A percentile compares a stretch with the other conserved stretches of the same genome.
Evolutionary conservation across 2,797 vertebrate species (phyloP).

Genomic region (Acanthurus leucopareius): DNA sequence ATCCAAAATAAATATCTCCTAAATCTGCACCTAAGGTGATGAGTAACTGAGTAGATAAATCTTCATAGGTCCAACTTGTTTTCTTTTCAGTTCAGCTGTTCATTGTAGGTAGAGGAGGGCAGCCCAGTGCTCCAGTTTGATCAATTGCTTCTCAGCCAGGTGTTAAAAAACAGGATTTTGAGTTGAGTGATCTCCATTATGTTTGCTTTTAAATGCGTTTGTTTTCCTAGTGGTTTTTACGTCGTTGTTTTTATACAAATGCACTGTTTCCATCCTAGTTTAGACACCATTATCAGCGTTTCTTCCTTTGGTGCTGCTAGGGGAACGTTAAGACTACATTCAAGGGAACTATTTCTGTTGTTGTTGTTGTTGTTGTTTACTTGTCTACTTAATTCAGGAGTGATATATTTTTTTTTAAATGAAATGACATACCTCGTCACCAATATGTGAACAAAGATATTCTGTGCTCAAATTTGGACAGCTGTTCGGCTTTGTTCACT

Average conservation of each 20-base stretch:
- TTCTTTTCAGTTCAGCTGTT: slow-evolving; percentile 45
- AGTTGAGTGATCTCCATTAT: slow-evolving; percentile 55
- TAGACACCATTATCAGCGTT: slow-evolving; percentile 59
- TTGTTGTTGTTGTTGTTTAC: slow-evolving; percentile 66
- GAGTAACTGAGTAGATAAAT: slow-evolving; percentile 48
- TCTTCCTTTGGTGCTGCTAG: slow-evolving; percentile 71
- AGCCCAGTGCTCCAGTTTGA: slow-evolving; percentile 35
- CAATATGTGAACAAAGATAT: slow-evolving; percentile 65
- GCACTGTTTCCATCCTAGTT: slow-evolving; percentile 62
- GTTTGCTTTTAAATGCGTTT: slow-evolving; percentile 74
- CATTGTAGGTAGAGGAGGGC: slow-evolving; percentile 45
- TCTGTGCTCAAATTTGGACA: slow-evolving; percentile 71
- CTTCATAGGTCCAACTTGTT: slow-evolving; percentile 43
- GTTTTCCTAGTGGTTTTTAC: slow-evolving; percentile 72
- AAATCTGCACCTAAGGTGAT: slow-evolving; percentile 49
- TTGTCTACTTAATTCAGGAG: slow-evolving; percentile 71
- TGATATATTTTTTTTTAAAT: slow-evolving; percentile 41
- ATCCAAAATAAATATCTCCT: slow-evolving; percentile 33
- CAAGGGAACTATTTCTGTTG: slow-evolving; percentile 63
- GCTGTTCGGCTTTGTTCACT: slow-evolving; percentile 72
- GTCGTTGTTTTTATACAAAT: slow-evolving; percentile 66
- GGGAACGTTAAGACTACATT: slow-evolving; percentile 71
- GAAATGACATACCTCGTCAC: slow-evolving; percentile 76
- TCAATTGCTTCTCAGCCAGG: slow-evolving; percentile 43
- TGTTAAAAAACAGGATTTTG: slow-evolving; percentile 56